Percentiles rank a stretch among this genome's conserved stretches.
phyloP scores from a whole-genome alignment of 23 tunicate genomes.

The Styela plicata region DNA sequence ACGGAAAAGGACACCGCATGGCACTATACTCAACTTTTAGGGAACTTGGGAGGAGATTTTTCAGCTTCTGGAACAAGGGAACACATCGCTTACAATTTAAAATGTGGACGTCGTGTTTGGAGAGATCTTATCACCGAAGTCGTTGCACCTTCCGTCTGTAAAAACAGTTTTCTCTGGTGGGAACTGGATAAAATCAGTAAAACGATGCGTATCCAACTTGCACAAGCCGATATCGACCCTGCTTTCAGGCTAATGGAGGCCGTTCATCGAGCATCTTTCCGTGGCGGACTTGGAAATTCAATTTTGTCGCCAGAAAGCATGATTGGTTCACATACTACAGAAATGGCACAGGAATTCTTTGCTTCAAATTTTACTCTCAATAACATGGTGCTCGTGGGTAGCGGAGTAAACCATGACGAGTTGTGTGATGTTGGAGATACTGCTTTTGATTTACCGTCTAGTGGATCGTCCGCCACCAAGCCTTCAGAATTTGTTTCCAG shows the following conservation, averaged over 20 bases:
- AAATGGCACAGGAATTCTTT: constrained; percentile 44
- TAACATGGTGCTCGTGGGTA: constrained; percentile 74
- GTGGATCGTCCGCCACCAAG: constrained; percentile 15
- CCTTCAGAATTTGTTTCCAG: constrained; percentile 52
- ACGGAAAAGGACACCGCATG: constrained; percentile 59
- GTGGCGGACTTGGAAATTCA: constrained; percentile 46
- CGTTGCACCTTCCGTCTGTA: constrained; percentile 45
- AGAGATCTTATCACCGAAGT: constrained; percentile 46
- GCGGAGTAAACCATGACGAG: constrained; percentile 68
- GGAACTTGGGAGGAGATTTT: constrained; percentile 54
- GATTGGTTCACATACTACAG: constrained; percentile 78
- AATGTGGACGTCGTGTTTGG: constrained; percentile 28
- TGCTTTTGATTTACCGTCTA: background rate
- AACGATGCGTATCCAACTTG: constrained; percentile 63
- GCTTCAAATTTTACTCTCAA: constrained; percentile 16
- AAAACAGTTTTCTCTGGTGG: constrained; percentile 69
- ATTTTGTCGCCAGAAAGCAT: constrained; percentile 59
- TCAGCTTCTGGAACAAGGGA: constrained; percentile 41
- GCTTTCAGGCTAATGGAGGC: constrained; percentile 55
- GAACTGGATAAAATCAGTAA: constrained; percentile 44
- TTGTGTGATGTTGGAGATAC: constrained; percentile 37
- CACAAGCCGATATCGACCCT: constrained; percentile 48
- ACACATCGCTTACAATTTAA: constrained; percentile 12
- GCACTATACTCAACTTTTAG: constrained; percentile 64
- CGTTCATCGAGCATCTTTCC: constrained; percentile 80